Evolutionary conservation across 2,797 vertebrate species (phyloP).

Genomic region (Leptoclinus maculatus): DNA sequence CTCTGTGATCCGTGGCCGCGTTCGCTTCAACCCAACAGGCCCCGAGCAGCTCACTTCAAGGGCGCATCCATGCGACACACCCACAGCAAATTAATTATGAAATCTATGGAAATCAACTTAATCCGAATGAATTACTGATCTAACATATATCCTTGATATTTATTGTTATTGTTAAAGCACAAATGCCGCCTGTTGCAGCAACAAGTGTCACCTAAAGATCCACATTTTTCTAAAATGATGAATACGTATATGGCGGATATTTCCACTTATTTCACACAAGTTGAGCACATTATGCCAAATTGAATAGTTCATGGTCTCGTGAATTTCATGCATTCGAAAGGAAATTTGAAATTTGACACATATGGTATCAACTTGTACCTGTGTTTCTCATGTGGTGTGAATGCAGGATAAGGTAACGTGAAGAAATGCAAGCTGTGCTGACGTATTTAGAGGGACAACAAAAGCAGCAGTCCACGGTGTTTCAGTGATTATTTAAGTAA

Average conservation of each 20-base stretch:
- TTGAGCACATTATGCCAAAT: neutral
- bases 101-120: neutral
- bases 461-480: neutral
- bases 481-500: neutral
- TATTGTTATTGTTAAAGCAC: neutral
- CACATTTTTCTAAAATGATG: neutral
- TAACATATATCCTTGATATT: neutral
- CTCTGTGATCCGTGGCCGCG: neutral
- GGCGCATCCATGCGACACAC: neutral
- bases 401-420: neutral
- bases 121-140: neutral
- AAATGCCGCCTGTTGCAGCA: constrained; percentile 21
- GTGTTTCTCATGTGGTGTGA: neutral
- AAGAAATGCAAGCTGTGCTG: neutral
- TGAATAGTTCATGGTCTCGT: neutral
- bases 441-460: neutral
- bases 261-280: neutral
- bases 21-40: neutral
- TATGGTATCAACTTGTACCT: neutral
- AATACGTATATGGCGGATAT: neutral
- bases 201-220: constrained; percentile 37
- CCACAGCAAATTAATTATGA: neutral
- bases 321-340: neutral
- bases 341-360: neutral
- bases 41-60: neutral